These are phyloP conservation scores for Chymomyza fuscimana DNA, from an alignment of 2,888 invertebrate genomes.

Conservation along the genomic window DNA sequence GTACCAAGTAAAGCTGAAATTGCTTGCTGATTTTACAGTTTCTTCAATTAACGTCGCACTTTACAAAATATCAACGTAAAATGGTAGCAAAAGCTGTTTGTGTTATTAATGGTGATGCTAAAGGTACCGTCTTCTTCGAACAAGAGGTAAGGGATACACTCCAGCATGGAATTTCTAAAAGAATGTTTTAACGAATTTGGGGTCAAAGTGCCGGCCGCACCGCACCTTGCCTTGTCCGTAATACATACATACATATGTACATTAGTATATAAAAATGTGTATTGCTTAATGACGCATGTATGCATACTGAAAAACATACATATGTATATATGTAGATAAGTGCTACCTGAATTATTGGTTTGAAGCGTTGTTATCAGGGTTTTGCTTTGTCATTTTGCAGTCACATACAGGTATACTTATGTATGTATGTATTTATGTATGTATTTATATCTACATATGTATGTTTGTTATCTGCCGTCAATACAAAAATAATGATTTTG, in stretches of 20 bases:
- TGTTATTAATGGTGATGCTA: slow-evolving; percentile 91
- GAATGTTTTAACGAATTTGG: slow-evolving; percentile 39
- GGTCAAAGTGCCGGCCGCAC: slow-evolving; percentile 59
- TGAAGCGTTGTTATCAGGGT: neutral
- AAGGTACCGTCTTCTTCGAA: slow-evolving; percentile 89
- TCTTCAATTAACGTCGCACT: neutral
- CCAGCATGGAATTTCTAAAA: slow-evolving; percentile 17
- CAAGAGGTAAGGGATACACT: slow-evolving; percentile 83
- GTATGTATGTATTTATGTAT: neutral
- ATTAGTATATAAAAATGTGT: neutral
- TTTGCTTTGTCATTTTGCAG: neutral
- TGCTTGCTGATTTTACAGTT: neutral
- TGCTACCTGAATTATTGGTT: neutral
- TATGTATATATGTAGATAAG: neutral
- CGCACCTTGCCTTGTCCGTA: neutral
- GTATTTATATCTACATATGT: too few relatives aligned
- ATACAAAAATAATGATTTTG: neutral
- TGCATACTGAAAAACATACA: neutral
- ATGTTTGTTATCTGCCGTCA: too few relatives aligned
- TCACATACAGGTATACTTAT: neutral
- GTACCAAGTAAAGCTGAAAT: neutral
- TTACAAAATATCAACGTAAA: slow-evolving; percentile 38
- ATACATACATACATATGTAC: neutral
- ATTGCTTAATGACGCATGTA: neutral
- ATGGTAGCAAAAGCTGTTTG: slow-evolving; percentile 90